Evolutionary conservation across 2,888 invertebrate genomes (phyloP).

Genomic region (Stomorhina lunata): DNA sequence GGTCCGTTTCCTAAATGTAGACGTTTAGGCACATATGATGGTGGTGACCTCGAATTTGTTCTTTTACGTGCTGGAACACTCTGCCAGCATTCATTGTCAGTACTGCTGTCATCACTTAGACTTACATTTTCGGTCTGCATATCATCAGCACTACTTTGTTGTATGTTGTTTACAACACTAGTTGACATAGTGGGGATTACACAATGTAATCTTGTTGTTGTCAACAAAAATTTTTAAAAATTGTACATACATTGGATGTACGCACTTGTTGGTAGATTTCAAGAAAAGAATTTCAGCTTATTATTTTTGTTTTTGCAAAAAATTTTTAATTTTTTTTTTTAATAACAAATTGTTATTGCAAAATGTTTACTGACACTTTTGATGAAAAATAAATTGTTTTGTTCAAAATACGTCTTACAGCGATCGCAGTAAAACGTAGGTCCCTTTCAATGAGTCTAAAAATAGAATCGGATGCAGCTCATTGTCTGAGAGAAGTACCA

Average conservation of each 20-base stretch:
- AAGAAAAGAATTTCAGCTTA: too few species aligned
- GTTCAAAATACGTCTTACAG: too few species aligned
- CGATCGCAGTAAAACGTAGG: too few species aligned
- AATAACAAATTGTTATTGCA: too few species aligned
- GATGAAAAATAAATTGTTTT: too few species aligned
- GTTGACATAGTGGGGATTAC: background rate
- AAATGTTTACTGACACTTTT: too few species aligned
- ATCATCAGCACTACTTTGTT: background rate
- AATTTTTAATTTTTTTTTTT: too few species aligned
- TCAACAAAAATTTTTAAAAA: constrained; percentile 4
- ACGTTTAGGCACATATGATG: background rate
- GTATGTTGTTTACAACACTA: background rate
- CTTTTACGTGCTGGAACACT: background rate
- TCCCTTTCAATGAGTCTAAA: too few species aligned
- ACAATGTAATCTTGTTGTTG: constrained; percentile 5
- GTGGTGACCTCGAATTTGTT: background rate
- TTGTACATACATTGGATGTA: constrained; percentile 1
- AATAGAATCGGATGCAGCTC: too few species aligned
- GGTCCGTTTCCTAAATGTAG: background rate
- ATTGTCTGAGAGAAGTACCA: too few species aligned
- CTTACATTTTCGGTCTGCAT: background rate
- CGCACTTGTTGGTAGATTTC: too few species aligned
- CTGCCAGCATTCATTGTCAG: background rate
- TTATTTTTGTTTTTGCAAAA: too few species aligned
- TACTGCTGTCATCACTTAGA: background rate